These are phyloP conservation scores for Actinostola sp. DNA, from an alignment of 92 coral and sea anemone genomes.

Conservation along the genomic window DNA sequence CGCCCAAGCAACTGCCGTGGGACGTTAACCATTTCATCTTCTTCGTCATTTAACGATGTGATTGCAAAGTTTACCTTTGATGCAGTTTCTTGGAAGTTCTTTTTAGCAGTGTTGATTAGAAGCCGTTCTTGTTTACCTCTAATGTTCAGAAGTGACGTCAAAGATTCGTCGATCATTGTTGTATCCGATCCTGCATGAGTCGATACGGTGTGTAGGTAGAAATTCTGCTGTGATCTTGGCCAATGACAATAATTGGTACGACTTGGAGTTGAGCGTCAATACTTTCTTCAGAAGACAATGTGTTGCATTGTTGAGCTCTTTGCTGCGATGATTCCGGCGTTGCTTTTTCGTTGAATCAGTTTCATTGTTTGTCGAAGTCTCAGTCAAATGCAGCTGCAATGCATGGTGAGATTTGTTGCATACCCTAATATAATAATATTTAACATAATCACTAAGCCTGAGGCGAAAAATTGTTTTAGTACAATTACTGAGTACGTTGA, in stretches of 20 bases:
- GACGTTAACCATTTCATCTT: slow-evolving; percentile 18
- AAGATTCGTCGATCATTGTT: neutral
- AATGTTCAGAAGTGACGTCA: neutral
- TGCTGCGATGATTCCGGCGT: too few species aligned
- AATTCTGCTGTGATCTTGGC: too few species aligned
- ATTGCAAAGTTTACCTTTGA: slow-evolving; percentile 1
- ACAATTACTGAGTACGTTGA: too few species aligned
- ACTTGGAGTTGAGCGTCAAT: too few species aligned
- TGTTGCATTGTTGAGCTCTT: neutral
- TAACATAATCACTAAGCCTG: too few species aligned
- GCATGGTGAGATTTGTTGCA: neutral
- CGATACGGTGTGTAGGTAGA: neutral
- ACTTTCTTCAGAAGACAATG: neutral
- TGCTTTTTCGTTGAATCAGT: neutral
- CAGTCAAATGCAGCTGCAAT: neutral
- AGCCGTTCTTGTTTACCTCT: neutral
- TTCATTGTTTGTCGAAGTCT: neutral
- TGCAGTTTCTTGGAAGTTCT: neutral
- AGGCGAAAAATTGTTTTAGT: too few species aligned
- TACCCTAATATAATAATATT: too few species aligned
- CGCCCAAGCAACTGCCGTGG: slow-evolving; percentile 14
- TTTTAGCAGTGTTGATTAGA: neutral
- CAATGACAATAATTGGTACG: too few species aligned
- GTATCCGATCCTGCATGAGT: slow-evolving; percentile 8
- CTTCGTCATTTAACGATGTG: slow-evolving; percentile 1